phyloP scores from a whole-genome alignment of 2,888 invertebrate genomes.

The Uropetala carovei region DNA sequence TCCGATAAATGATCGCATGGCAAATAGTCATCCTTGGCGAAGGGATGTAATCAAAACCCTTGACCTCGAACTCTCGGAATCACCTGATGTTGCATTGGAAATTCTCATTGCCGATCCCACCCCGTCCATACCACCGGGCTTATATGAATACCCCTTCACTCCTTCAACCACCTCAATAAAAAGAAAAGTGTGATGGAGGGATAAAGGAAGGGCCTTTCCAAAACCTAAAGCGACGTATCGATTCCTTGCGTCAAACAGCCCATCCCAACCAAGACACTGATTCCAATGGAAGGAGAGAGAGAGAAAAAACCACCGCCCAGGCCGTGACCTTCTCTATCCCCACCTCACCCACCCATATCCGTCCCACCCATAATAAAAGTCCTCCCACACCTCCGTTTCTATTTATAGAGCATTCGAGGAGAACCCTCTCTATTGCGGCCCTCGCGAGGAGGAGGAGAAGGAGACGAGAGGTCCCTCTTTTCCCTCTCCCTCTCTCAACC shows the following conservation, averaged over 20 bases:
- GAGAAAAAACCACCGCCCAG: constrained; percentile 21
- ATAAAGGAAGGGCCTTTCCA: neutral
- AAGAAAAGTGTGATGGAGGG: neutral
- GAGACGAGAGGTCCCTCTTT: neutral
- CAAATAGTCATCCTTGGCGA: neutral
- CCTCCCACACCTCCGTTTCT: neutral
- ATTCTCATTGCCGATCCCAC: neutral
- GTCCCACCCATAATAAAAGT: neutral
- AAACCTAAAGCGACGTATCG: constrained; percentile 16
- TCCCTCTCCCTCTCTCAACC: constrained; percentile 16
- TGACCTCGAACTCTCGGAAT: constrained; percentile 25
- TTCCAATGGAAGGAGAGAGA: constrained; percentile 9
- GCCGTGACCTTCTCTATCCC: constrained; percentile 53
- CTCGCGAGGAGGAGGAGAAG: neutral
- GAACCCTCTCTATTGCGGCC: neutral
- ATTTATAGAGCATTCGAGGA: neutral
- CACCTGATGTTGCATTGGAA: neutral
- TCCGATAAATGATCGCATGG: neutral
- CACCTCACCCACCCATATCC: neutral
- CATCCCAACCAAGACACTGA: constrained; percentile 15
- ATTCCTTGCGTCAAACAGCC: constrained; percentile 31
- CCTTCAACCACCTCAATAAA: neutral
- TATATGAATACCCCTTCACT: neutral
- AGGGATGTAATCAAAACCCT: constrained; percentile 2
- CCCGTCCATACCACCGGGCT: neutral